Evolutionary conservation across 2,113 vertebrate genomes (phyloP), one percentile per base, ranked within the genome.

Genomic region (Crotalus horridus): DNA sequence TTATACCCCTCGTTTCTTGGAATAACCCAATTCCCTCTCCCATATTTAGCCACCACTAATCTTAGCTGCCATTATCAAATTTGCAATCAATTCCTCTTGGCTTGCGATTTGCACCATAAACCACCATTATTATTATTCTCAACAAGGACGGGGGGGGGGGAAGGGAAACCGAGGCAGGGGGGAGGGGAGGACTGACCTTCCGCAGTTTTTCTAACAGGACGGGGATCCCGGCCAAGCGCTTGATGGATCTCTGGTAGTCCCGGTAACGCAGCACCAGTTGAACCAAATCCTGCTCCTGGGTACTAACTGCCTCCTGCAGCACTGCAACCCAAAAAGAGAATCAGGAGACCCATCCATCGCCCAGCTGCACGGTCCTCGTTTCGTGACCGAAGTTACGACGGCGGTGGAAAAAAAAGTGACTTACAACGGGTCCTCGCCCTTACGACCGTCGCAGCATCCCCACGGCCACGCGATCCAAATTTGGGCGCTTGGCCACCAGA

Each of bases 241-340:
- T 99, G 96, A 98, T 97, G 93, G 98, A 98, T 95, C 99, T 97
- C 97, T 99, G 99, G 98, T 99, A 99, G 98, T 99, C 99, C 0
- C 99, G 98, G 97, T 99, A 99, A 96, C 98, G 97, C 92, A 99
- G 98, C 91, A 99, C 98, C 91, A 99, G 97, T 94, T 99, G 98
- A 93, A 99, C 99, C 95, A 99, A 94, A 96, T 99, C 99, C 56
- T 99, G 98, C 96, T 99, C 98, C 3, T 98, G 97, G 91, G 99
- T 99, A 92, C 99, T 99, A 96, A 99, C 99, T 0, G 99, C 99
- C 96, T 99, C 99, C 97, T 99, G 99, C 56, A 99, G 98, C 89
- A 99, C 99, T 99, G 97, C 0, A 0, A 89, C 74, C 20, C 4
- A 54, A 3, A 24, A 85, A 43, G 33, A 81, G 26, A 55, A 29